These are phyloP conservation scores for Hoplias malabaricus DNA, from an alignment of 2,113 vertebrate species.

Conservation along the genomic window DNA sequence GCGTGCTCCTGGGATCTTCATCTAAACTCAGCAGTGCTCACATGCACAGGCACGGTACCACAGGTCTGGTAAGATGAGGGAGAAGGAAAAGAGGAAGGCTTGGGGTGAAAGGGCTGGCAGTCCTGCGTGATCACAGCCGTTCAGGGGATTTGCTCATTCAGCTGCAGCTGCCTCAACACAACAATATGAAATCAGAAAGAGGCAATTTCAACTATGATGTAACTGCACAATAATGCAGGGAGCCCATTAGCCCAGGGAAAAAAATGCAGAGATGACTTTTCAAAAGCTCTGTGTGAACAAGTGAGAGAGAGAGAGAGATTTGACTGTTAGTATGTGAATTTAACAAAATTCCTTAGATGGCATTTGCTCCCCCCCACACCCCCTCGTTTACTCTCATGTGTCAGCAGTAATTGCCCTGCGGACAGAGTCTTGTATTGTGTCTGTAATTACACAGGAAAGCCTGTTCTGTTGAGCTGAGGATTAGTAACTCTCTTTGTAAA, in stretches of 20 bases:
- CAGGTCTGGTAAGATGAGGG: slow-evolving; percentile 24
- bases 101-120: slow-evolving; percentile 48
- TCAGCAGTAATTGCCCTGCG: slow-evolving; percentile 49
- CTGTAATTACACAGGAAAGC: slow-evolving; percentile 63
- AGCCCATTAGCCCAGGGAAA: slow-evolving; percentile 84
- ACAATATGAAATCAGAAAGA: slow-evolving; percentile 80
- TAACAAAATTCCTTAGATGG: slow-evolving; percentile 55
- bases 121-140: slow-evolving; percentile 61
- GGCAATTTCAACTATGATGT: slow-evolving; percentile 82
- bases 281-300: slow-evolving; percentile 77
- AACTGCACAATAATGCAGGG: slow-evolving; percentile 84
- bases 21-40: background rate
- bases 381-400: slow-evolving; percentile 28
- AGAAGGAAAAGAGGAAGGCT: slow-evolving; percentile 32
- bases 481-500: slow-evolving; percentile 59
- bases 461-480: slow-evolving; percentile 52
- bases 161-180: slow-evolving; percentile 80
- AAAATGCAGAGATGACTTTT: slow-evolving; percentile 86
- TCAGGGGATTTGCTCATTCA: slow-evolving; percentile 79
- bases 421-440: slow-evolving; percentile 54
- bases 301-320: slow-evolving; percentile 5
- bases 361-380: slow-evolving; percentile 35
- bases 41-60: slow-evolving; percentile 9
- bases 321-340: slow-evolving; percentile 19
- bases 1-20: background rate